Conservation (phyloP, 1,140 invertebrate genomes). For the Brachionus manjavacas region DNA sequence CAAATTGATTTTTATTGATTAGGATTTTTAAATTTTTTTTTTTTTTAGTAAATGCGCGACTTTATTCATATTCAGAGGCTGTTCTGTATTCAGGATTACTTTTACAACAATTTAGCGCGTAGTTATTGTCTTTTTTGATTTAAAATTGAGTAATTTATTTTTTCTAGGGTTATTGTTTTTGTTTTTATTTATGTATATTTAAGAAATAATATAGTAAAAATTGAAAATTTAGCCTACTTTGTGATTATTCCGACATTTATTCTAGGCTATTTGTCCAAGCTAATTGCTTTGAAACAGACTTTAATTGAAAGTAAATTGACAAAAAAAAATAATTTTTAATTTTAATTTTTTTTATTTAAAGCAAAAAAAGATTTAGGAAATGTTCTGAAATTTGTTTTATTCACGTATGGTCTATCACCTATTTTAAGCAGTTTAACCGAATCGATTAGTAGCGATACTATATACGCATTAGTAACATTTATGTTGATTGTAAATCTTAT, state of each 20-base stretch:
- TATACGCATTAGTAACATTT: slow-evolving; percentile 78
- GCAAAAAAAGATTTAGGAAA: slow-evolving; percentile 50
- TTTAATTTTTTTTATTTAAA: neutral
- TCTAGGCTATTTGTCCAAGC: slow-evolving; percentile 45
- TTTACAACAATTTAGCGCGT: slow-evolving; percentile 61
- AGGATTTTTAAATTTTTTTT: neutral
- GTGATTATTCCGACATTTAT: neutral
- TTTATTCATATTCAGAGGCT: slow-evolving; percentile 66
- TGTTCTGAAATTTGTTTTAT: slow-evolving; percentile 67
- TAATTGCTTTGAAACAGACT: slow-evolving; percentile 47
- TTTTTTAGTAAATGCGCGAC: slow-evolving; percentile 63
- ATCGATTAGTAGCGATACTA: slow-evolving; percentile 91
- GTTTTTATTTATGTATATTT: slow-evolving; percentile 44
- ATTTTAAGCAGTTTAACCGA: slow-evolving; percentile 88
- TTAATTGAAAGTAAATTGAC: slow-evolving; percentile 50
- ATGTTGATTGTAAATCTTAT: slow-evolving; percentile 79
- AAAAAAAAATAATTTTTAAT: slow-evolving; percentile 18
- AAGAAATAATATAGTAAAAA: slow-evolving; percentile 42
- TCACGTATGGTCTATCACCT: slow-evolving; percentile 79
- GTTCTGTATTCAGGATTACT: slow-evolving; percentile 69
- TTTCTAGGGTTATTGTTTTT: slow-evolving; percentile 44
- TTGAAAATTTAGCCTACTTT: slow-evolving; percentile 22
- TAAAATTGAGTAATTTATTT: slow-evolving; percentile 26
- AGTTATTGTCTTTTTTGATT: neutral
- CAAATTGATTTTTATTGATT: too few relatives aligned